These are phyloP conservation scores for Aix galericulata DNA, from an alignment of 2,113 vertebrate species.

Conservation along the genomic window DNA sequence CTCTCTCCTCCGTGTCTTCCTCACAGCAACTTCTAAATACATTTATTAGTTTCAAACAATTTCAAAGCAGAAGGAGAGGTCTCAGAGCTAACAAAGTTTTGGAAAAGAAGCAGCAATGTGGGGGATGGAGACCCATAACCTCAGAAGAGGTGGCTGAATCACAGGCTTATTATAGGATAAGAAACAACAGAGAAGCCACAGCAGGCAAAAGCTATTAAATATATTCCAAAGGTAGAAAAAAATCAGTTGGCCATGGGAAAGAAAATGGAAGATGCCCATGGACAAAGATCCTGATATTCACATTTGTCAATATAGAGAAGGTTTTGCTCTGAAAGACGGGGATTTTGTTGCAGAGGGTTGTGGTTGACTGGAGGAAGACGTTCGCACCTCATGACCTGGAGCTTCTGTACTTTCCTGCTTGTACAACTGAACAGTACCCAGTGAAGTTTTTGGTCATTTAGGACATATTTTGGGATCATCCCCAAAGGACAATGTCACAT, in stretches of 20 bases:
- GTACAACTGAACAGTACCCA: not conserved
- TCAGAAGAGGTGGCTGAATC: not conserved
- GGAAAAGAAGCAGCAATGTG: not conserved
- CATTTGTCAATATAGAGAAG: not conserved
- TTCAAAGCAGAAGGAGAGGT: not conserved
- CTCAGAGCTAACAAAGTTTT: not conserved
- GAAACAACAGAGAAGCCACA: not conserved
- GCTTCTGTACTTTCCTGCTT: not conserved
- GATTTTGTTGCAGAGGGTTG: not conserved
- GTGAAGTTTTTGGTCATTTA: not conserved
- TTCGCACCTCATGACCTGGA: not conserved
- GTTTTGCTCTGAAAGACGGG: not conserved
- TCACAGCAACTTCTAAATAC: not conserved
- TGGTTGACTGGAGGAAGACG: not conserved
- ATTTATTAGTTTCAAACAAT: not conserved
- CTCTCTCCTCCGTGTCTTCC: not conserved
- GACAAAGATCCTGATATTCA: not conserved
- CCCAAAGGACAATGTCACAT: not conserved
- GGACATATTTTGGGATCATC: not conserved
- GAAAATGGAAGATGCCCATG: not conserved
- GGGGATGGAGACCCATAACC: not conserved
- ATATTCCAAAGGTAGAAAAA: not conserved
- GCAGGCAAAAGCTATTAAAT: not conserved
- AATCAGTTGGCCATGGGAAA: not conserved
- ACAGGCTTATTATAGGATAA: not conserved